Base-by-base conservation (phyloP, 2,888 invertebrate species). In the Melanotus villosus region DNA sequence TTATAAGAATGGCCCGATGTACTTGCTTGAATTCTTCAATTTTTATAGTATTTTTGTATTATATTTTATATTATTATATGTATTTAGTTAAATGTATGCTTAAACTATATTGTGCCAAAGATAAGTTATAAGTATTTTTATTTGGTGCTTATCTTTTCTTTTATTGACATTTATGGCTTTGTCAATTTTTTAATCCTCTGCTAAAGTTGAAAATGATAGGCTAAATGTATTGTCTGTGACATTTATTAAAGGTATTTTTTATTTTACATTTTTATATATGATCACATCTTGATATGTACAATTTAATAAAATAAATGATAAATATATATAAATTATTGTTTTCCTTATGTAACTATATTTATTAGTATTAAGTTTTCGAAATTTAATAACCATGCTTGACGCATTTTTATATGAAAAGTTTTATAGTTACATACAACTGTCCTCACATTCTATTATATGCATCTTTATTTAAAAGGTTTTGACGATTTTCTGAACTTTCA, bases 231-330 rank as follows among this genome's bases (percentile, higher is more conserved):
- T 32, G 32, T 32, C 10, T 32, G 32, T 52, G 19, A 52, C 52
- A 52, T 52, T 32, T 52, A 52, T 52, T 32, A 52, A 52, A 52
- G 18, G 52, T 52, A 52, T 18, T 52, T n/a, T 14, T 2, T 52
- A 52, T 52, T 52, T 52, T 52, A 52, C 52, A 52, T 26, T 26
- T 52, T 52, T 52, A 18, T 52, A 32, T 32, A 50, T 12, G 10
- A 50, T 50, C 23, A 50, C n/a, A 47, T 47, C 23, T 23, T 50
- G 50, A 50, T 50, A 50, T 50, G 50, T 50, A 50, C 50, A 50
- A 50, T 26, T n/a, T 26, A 12, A 3, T 50, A 50, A 23, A 50
- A 50, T 50, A 50, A 50, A 50, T 26, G 26, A 50, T 50, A 50
- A 30, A 50, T 26, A n/a, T n/a, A 18, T 43, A 23, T 50, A 50